Percentiles rank a stretch among this genome's conserved stretches.
phyloP scores from a whole-genome alignment of 2,888 invertebrate species.

The Calephelis perditalis region DNA sequence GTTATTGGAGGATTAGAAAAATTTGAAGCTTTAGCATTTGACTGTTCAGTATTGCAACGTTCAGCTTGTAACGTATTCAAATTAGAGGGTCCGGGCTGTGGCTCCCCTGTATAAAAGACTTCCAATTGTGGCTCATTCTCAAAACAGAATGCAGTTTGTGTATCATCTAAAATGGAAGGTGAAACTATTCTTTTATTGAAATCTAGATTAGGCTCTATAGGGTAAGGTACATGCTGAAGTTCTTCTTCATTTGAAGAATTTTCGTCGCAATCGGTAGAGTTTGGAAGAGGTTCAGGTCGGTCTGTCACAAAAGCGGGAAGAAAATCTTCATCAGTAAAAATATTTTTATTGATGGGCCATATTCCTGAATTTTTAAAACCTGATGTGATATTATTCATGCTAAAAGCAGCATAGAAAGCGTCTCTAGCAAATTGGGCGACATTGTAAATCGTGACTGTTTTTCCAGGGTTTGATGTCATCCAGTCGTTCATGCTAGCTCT shows the following conservation, averaged over 20 bases:
- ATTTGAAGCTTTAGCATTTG: constrained; percentile 6
- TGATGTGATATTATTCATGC: constrained; percentile 22
- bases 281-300: constrained; percentile 14
- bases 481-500: constrained; percentile 27
- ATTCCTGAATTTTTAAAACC: constrained; percentile 23
- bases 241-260: constrained; percentile 21
- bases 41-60: constrained; percentile 5
- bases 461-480: constrained; percentile 26
- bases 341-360: constrained; percentile 21
- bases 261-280: constrained; percentile 13
- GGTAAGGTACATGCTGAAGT: constrained; percentile 11
- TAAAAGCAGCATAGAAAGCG: constrained; percentile 24
- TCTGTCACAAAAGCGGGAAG: constrained; percentile 21
- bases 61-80: constrained; percentile 20
- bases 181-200: constrained; percentile 12
- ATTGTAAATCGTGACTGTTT: constrained; percentile 27
- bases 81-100: constrained; percentile 13
- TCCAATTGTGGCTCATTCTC: no score
- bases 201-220: constrained; percentile 15
- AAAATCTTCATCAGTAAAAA: constrained; percentile 21
- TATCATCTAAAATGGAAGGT: constrained; percentile 21
- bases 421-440: constrained; percentile 25
- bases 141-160: background rate
- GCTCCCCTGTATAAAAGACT: background rate
- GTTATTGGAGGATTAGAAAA: constrained; percentile 19